These are phyloP conservation scores for Nephrocerus scutellatus DNA, from an alignment of 2,888 invertebrate genomes.

Conservation along the genomic window DNA sequence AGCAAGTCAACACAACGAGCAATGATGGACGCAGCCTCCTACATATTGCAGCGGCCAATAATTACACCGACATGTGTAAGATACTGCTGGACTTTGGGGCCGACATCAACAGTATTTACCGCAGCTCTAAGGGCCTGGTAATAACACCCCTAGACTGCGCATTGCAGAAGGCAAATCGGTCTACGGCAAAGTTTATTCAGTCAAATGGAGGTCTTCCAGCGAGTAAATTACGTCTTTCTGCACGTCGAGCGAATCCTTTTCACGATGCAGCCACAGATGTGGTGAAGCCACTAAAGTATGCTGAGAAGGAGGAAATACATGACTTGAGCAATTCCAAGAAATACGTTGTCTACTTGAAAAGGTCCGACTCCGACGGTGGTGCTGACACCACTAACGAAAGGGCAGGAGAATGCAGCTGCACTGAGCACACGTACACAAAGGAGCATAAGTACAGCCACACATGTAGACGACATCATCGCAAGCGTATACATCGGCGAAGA, in stretches of 20 bases:
- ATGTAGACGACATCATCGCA: constrained; percentile 36
- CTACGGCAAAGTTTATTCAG: constrained; percentile 88
- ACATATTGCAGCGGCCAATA: constrained; percentile 89
- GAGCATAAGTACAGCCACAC: constrained; percentile 38
- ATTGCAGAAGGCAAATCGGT: constrained; percentile 74
- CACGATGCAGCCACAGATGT: constrained; percentile 34
- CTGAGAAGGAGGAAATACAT: constrained; percentile 42
- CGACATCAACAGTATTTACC: constrained; percentile 74
- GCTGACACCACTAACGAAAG: constrained; percentile 14
- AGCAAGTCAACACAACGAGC: constrained; percentile 79
- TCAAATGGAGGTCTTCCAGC: constrained; percentile 84
- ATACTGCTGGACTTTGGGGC: constrained; percentile 77
- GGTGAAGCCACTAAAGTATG: constrained; percentile 43
- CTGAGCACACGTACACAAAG: constrained; percentile 38
- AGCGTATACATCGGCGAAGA: constrained; percentile 36
- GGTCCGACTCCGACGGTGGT: constrained; percentile 38
- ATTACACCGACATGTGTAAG: constrained; percentile 89
- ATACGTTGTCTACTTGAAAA: constrained; percentile 40
- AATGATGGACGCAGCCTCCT: constrained; percentile 88
- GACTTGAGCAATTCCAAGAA: constrained; percentile 41
- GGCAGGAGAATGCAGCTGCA: constrained; percentile 34
- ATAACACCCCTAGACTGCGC: constrained; percentile 91
- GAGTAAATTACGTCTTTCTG: constrained; percentile 52
- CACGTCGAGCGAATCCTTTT: constrained; percentile 42
- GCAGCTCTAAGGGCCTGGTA: constrained; percentile 74